Evolutionary conservation across 2,797 vertebrate genomes (phyloP).

Genomic region (Sebastiscus tertius): DNA sequence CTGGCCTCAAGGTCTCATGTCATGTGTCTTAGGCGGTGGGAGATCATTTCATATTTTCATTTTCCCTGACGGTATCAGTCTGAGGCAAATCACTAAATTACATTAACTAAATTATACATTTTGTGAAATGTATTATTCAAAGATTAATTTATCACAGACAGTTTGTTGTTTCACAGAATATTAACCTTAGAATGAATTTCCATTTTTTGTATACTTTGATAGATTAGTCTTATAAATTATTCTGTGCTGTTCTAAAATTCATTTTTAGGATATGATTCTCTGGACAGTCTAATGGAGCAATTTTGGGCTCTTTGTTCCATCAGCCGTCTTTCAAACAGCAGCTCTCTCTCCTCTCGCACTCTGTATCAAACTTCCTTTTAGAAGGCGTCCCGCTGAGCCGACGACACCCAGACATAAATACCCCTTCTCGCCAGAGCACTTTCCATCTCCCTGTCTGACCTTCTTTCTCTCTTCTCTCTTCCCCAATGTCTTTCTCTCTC

Average conservation of each 20-base stretch:
- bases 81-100: conserved; percentile 58
- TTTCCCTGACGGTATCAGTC: conserved; percentile 43
- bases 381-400: conserved; percentile 64
- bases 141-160: conserved; percentile 68
- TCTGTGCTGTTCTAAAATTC: conserved; percentile 58
- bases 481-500: conserved; percentile 24
- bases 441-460: conserved; percentile 71
- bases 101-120: conserved; percentile 77
- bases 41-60: conserved; percentile 55
- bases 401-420: conserved; percentile 76
- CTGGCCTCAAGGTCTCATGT: conserved; percentile 44
- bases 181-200: conserved; percentile 65
- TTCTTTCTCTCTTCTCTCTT: conserved; percentile 62
- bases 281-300: conserved; percentile 73
- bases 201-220: conserved; percentile 71
- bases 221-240: conserved; percentile 78
- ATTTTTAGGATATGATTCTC: conserved; percentile 59
- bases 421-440: conserved; percentile 59
- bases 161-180: conserved; percentile 75
- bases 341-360: conserved; percentile 41
- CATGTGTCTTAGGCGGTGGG: conserved; percentile 22
- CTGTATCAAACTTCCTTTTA: conserved; percentile 71
- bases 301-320: conserved; percentile 69
- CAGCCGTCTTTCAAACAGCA: conserved; percentile 51
- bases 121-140: conserved; percentile 74